Percentiles rank a stretch among this genome's conserved stretches.
Conservation (phyloP, 2,797 vertebrate genomes). For the Anguilla obscura region DNA sequence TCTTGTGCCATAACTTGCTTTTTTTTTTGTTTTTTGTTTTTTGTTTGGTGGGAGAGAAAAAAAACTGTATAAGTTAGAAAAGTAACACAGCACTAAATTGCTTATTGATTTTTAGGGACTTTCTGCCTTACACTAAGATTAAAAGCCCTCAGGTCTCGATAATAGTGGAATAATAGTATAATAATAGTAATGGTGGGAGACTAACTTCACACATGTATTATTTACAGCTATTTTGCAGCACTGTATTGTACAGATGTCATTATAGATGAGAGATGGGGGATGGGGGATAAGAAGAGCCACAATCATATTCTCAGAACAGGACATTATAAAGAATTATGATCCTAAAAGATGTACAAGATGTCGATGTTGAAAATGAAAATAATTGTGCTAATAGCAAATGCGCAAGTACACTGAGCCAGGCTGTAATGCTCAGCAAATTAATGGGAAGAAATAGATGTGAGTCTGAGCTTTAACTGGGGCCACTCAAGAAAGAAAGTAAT, state of each 20-base stretch:
- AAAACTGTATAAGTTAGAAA: slow-evolving; percentile 11
- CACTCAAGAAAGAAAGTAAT: background rate
- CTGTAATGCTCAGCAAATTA: background rate
- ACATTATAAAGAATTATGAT: slow-evolving; percentile 20
- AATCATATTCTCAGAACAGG: slow-evolving; percentile 28
- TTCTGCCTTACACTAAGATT: slow-evolving; percentile 11
- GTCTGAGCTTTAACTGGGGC: background rate
- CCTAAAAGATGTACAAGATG: background rate
- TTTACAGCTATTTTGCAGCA: background rate
- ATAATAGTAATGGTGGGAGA: slow-evolving; percentile 11
- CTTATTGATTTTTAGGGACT: slow-evolving; percentile 22
- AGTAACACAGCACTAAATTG: slow-evolving; percentile 22
- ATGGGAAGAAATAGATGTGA: background rate
- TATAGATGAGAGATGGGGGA: slow-evolving; percentile 12
- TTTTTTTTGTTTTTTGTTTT: background rate
- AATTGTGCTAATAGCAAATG: background rate
- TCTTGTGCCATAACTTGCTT: background rate
- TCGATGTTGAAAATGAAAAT: slow-evolving; percentile 4
- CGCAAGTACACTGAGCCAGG: background rate
- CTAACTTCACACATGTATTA: slow-evolving; percentile 22
- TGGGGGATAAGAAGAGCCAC: slow-evolving; percentile 40
- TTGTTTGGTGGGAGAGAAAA: background rate
- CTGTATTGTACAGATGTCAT: background rate
- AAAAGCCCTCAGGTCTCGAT: slow-evolving; percentile 21
- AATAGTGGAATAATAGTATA: slow-evolving; percentile 19